Base-by-base conservation (phyloP, 2,113 vertebrate genomes). In the Scomber colias region DNA sequence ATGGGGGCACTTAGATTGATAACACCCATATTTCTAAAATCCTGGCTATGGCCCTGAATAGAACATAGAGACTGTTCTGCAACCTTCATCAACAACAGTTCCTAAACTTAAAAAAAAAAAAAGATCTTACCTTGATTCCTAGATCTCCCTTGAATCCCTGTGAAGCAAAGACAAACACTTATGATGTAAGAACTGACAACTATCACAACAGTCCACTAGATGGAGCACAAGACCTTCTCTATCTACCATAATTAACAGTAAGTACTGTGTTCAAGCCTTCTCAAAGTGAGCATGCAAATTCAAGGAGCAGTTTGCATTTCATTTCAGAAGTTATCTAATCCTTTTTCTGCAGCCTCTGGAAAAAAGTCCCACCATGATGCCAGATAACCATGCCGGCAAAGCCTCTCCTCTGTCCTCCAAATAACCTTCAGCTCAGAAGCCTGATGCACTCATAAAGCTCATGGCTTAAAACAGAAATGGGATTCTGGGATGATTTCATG, bases 61-160 rank as follows among this genome's bases (percentile, higher is more conserved):
- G 35, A 40, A 40, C 45, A 50, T 13, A 12, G n/a, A n/a, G 14
- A 14, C 17, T 16, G 35, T n/a, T 3, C 21, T 21, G 3, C 11
- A 71, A 16, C 10, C 6, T 59, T n/a, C 8, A 24, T 15, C 3
- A 4, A 5, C 13, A 55, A 30, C 16, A 56, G 13, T 31, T 45
- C 21, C 6, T 48, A 40, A 27, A 27, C 24, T 27, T 27, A 27
- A 27, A 27, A 27, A 27, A 27, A 27, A 27, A 27, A 5, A n/a
- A 35, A 35, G 12, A 35, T 27, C 83, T 90, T 89, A 94, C 94
- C 94, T 93, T 89, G 15, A 81, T 66, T n/a, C 93, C 93, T 24
- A 68, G 72, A 50, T 92, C 92, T 48, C 92, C 92, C 30, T 87
- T 90, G 40, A 40, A 27, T 61, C 93, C 93, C 93, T 94, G 71